Evolutionary conservation across 2,888 invertebrate genomes (phyloP), one percentile per base, ranked within the genome.

Genomic region (Merodon equestris): DNA sequence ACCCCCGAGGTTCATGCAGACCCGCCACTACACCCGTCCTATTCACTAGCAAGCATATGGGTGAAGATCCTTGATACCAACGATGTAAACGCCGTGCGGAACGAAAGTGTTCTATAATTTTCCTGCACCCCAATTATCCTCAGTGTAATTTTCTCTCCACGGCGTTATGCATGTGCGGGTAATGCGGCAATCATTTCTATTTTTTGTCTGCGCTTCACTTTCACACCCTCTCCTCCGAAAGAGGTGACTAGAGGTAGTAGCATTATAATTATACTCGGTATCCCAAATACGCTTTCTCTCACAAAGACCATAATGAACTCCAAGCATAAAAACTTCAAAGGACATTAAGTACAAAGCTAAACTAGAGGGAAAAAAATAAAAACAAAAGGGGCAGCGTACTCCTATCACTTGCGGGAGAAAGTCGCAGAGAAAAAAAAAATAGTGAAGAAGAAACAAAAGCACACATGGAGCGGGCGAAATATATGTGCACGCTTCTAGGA

Each of bases 81-180:
- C 18, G n/a, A 40, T 40, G 10, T 40, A 40, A 40, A 40, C n/a
- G 10, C 12, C 10, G 40, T 44, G 15, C 47, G 38, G 10, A 10
- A 40, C 47, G 54, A 42, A 56, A 56, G 18, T 19, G 45, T 40
- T 34, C 53, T 53, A 53, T 75, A 57, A 64, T 76, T 60, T 58
- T 47, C 54, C 54, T 76, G 58, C 54, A 70, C 54, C 48, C 58
- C 58, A 70, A 76, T 70, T 76, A 70, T 48, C 38, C 48, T 2
- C 7, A 7, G 14, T 63, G 53, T 70, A 70, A 64, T 70, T 70
- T 70, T 58, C 19, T n/a, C 63, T 54, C 19, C 51, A 27, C 27
- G 27, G 27, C 7, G 2, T 27, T 7, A 15, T 68, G 56, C 50
- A 51, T 57, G 54, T 57, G 44, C 48, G 53, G 47, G 42, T 58